phyloP scores from a whole-genome alignment of 1,140 invertebrate species.

The Bombyx mandarina region DNA sequence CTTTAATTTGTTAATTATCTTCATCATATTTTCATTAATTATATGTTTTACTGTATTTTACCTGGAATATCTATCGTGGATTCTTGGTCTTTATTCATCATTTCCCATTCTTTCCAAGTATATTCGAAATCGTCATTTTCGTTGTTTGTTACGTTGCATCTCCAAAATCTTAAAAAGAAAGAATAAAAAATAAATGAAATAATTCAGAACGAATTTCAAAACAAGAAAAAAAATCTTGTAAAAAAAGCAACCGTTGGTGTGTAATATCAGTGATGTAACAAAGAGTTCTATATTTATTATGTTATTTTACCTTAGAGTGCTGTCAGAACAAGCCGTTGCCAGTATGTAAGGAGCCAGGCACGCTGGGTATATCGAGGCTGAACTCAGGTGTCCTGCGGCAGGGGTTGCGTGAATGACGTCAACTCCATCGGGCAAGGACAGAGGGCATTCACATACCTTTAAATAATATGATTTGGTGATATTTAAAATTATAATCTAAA shows the following conservation, averaged over 20 bases:
- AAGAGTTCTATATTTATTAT: not conserved
- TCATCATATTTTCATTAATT: no score
- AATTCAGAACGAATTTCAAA: not conserved
- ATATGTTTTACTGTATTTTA: conserved; percentile 60
- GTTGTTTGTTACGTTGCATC: conserved; percentile 78
- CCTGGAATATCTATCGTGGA: conserved; percentile 90
- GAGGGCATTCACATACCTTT: conserved; percentile 81
- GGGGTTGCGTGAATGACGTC: conserved; percentile 93
- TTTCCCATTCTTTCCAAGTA: conserved; percentile 91
- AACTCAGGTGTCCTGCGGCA: conserved; percentile 96
- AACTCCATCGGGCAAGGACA: conserved; percentile 90
- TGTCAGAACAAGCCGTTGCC: conserved; percentile 94
- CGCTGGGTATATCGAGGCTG: conserved; percentile 98
- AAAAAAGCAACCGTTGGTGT: not conserved
- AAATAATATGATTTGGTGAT: no score
- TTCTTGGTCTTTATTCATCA: conserved; percentile 86
- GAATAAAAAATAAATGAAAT: not conserved
- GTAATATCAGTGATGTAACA: not conserved
- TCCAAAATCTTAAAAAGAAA: conserved; percentile 81
- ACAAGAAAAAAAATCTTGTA: not conserved
- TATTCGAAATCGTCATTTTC: conserved; percentile 76
- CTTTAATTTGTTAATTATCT: no score
- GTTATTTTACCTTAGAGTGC: conserved; percentile 68
- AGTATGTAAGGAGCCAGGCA: conserved; percentile 97
- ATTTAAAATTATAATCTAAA: no score